phyloP scores from a whole-genome alignment of 1,140 invertebrate species.

The Drosophila arizonae region DNA sequence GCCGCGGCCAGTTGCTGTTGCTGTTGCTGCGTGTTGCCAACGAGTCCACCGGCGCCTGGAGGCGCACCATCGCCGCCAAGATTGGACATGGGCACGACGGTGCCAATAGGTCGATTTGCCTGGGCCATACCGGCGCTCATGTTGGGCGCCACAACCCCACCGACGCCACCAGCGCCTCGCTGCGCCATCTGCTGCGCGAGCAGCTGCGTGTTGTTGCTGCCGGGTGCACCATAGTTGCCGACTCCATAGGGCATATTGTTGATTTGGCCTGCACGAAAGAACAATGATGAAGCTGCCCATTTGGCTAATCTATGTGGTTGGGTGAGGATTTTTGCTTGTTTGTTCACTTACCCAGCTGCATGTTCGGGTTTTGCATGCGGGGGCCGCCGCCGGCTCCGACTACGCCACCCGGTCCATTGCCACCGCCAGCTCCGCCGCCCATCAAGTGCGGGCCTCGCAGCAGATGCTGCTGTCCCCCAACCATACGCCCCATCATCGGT shows the following conservation, averaged over 20 bases:
- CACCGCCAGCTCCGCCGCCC: slow-evolving; percentile 59
- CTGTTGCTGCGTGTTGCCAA: slow-evolving; percentile 57
- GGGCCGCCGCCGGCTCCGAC: slow-evolving; percentile 71
- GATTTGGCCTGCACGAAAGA: slow-evolving; percentile 63
- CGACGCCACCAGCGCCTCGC: slow-evolving; percentile 84
- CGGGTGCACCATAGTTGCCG: slow-evolving; percentile 69
- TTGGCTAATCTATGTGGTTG: neutral
- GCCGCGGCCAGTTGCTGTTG: slow-evolving; percentile 84
- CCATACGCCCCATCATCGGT: slow-evolving; percentile 86
- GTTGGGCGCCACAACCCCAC: slow-evolving; percentile 83
- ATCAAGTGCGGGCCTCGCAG: slow-evolving; percentile 75
- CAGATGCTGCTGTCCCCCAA: slow-evolving; percentile 85
- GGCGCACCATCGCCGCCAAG: slow-evolving; percentile 84
- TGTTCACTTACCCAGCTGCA: slow-evolving; percentile 74
- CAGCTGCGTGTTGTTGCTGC: slow-evolving; percentile 64
- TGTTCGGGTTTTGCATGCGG: slow-evolving; percentile 83
- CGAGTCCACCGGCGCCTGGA: slow-evolving; percentile 53
- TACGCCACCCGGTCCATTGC: slow-evolving; percentile 53
- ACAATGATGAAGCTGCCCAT: too few species aligned
- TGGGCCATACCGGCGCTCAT: slow-evolving; percentile 84
- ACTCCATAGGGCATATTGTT: slow-evolving; percentile 81
- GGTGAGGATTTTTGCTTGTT: neutral
- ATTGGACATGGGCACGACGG: slow-evolving; percentile 73
- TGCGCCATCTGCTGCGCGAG: slow-evolving; percentile 81
- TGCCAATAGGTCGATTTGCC: slow-evolving; percentile 71